Conservation (phyloP, 2,888 invertebrate genomes). For the Orthosia incerta region DNA sequence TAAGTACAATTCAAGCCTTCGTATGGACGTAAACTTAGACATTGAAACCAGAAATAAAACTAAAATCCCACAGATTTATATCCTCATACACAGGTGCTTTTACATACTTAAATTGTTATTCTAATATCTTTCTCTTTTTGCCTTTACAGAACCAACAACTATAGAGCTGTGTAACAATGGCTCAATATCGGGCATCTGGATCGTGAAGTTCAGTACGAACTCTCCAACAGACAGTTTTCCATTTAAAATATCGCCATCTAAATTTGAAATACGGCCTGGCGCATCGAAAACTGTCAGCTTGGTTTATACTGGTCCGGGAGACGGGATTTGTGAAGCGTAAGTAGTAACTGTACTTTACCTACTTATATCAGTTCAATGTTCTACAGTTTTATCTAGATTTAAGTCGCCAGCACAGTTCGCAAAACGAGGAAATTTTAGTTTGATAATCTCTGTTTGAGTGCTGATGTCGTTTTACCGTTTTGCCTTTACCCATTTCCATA, state of each 20-base stretch:
- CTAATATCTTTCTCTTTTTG: background rate
- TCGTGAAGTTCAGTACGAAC: constrained; percentile 72
- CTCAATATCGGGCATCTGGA: constrained; percentile 80
- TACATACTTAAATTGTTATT: background rate
- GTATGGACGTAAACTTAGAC: no score
- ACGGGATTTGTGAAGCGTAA: constrained; percentile 78
- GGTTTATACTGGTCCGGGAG: constrained; percentile 77
- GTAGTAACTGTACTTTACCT: constrained; percentile 48
- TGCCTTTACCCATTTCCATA: background rate
- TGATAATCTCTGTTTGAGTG: background rate
- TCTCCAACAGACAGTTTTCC: constrained; percentile 69
- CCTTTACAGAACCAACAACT: constrained; percentile 77
- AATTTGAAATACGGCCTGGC: constrained; percentile 79
- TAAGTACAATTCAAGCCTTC: background rate
- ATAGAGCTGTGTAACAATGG: constrained; percentile 79
- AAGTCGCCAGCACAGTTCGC: background rate
- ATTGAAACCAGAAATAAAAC: no score
- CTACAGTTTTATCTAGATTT: background rate
- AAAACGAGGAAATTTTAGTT: background rate
- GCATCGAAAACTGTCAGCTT: constrained; percentile 71
- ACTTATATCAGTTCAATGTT: background rate
- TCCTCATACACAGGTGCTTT: no score
- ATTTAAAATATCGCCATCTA: constrained; percentile 77
- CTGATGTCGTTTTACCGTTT: background rate
- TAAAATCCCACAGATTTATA: background rate